Evolutionary conservation across 2,113 vertebrate genomes (phyloP).

Genomic region (Pteropus alecto): DNA sequence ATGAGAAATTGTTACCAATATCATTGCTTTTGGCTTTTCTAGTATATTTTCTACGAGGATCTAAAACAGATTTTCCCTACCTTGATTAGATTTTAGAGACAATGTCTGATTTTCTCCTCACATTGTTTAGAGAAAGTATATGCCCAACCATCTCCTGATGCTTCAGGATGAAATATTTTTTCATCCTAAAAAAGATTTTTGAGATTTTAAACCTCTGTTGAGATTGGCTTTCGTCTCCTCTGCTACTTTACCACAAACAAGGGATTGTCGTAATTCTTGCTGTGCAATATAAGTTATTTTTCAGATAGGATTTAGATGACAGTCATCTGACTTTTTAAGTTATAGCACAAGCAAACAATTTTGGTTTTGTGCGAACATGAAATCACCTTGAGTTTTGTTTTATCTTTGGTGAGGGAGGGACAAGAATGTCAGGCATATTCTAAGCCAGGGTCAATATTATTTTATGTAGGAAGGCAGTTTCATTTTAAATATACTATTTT

Average conservation of each 20-base stretch:
- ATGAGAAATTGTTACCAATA: conserved; percentile 47
- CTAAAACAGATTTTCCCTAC: neutral
- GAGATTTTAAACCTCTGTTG: conserved; percentile 25
- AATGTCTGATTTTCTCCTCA: conserved; percentile 40
- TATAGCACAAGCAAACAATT: neutral
- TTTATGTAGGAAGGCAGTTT: neutral
- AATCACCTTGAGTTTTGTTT: conserved; percentile 30
- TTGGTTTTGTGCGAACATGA: neutral
- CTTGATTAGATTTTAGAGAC: conserved; percentile 63
- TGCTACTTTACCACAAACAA: neutral
- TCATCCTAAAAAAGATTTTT: neutral
- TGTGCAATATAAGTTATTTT: conserved; percentile 37
- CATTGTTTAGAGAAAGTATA: conserved; percentile 40
- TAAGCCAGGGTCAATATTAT: neutral
- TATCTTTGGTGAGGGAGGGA: neutral
- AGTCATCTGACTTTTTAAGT: conserved; percentile 20
- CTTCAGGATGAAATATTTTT: conserved; percentile 34
- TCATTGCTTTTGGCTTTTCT: conserved; percentile 49
- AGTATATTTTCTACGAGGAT: conserved; percentile 38
- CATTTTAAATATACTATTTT: neutral
- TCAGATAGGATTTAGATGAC: conserved; percentile 9
- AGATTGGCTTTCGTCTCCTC: neutral
- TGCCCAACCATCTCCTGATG: neutral
- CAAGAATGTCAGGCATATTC: neutral
- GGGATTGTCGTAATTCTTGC: conserved; percentile 24